Evolutionary conservation across 2,888 invertebrate species (phyloP), one percentile per base, ranked within the genome.

Genomic region (Pyrochroa serraticornis): DNA sequence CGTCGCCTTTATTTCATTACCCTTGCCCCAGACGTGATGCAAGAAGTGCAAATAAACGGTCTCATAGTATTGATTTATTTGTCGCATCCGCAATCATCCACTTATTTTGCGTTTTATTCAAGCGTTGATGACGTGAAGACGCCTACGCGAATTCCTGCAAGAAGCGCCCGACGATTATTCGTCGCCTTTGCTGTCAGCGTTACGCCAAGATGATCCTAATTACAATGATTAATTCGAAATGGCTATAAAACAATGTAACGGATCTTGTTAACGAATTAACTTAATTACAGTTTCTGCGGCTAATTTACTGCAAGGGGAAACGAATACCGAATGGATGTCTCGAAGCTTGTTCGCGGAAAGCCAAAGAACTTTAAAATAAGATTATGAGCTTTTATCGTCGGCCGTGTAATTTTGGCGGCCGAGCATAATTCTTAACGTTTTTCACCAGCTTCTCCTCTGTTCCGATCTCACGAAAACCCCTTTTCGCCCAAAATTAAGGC

Each of bases 201-300:
- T 44, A 30, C 44, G 45, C 45, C 47, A 48, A 39, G 58, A 68
- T 65, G 59, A 66, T 67, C 57, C 66, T 68, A 67, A 67, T 68
- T 68, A 64, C 63, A 60, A 66, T 67, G 65, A 68, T 68, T 66
- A 68, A 68, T 68, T 66, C 56, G 50, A 57, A 62, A 60, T 57
- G 62, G 62, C 63, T 60, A 62, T 66, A 67, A 66, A 66, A 69
- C 67, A 65, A 62, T 65, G 67, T 65, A 66, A 59, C 65, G 63
- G 66, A 67, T 67, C 68, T 63, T 65, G 68, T 68, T 68, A 67
- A 64, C 64, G 64, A 68, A 67, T 68, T 67, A 68, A 65, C 65
- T 66, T 68, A 68, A 68, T 68, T 67, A 64, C 64, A 59, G 52
- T 64, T 66, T 62, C 67, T 67, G 60, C 58, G 62, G 67, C 62